Percentiles rank a stretch among this genome's conserved stretches.
These are phyloP conservation scores for Drosophila percnosoma DNA, from an alignment of 2,888 invertebrate species.

Conservation along the genomic window DNA sequence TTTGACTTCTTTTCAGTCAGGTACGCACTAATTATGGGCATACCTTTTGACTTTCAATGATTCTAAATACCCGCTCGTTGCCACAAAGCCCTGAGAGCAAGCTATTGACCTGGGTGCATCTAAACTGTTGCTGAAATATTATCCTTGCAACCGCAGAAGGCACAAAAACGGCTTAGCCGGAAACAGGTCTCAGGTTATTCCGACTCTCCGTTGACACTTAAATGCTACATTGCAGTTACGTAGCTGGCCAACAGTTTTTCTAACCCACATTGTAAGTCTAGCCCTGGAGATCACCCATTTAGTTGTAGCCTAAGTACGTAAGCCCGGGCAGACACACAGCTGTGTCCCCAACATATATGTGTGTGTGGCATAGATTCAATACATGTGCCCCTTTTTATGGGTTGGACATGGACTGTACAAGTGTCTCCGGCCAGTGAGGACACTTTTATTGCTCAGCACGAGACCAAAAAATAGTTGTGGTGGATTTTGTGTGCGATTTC, in stretches of 20 bases:
- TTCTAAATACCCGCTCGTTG: constrained; percentile 14
- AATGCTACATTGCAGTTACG: constrained; percentile 47
- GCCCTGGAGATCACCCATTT: constrained; percentile 29
- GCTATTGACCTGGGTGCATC: constrained; percentile 55
- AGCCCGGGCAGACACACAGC: constrained; percentile 65
- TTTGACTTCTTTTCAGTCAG: background rate
- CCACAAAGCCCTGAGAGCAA: constrained; percentile 51
- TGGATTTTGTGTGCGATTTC: constrained; percentile 74
- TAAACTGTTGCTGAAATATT: constrained; percentile 68
- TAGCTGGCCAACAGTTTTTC: constrained; percentile 40
- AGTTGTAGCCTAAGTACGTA: constrained; percentile 60
- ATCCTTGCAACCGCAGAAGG: constrained; percentile 66
- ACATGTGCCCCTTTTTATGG: constrained; percentile 70
- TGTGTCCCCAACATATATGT: constrained; percentile 46
- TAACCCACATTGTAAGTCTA: constrained; percentile 71
- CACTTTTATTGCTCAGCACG: constrained; percentile 77
- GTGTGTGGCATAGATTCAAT: constrained; percentile 55
- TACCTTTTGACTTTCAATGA: constrained; percentile 17
- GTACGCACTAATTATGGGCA: constrained; percentile 33
- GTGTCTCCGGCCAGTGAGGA: constrained; percentile 68
- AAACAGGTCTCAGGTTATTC: constrained; percentile 37
- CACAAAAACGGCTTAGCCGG: constrained; percentile 71
- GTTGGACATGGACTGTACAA: constrained; percentile 67
- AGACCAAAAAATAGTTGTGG: constrained; percentile 76
- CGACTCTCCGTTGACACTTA: constrained; percentile 16